Percentiles rank a stretch among this genome's conserved stretches.
Evolutionary conservation across 2,888 invertebrate genomes (phyloP).

Genomic region (Oasisia sp.): DNA sequence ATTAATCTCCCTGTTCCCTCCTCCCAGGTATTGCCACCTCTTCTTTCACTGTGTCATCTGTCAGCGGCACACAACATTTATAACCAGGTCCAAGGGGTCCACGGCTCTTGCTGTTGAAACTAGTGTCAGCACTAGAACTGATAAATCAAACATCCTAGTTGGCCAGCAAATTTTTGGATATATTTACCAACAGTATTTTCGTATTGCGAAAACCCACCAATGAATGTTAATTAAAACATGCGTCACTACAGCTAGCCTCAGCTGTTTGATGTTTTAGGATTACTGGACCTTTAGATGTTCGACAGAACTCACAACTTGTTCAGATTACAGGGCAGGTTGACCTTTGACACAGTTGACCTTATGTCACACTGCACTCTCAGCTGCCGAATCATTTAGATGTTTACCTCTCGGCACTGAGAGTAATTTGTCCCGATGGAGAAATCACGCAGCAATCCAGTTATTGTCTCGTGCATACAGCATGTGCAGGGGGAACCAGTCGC

Average conservation of each 20-base stretch:
- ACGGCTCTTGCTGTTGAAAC: background rate
- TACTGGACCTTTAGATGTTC: background rate
- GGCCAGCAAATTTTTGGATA: background rate
- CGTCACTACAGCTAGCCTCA: background rate
- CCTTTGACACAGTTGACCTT: background rate
- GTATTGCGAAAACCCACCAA: background rate
- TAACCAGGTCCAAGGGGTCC: background rate
- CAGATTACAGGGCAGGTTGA: background rate
- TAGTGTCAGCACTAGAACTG: background rate
- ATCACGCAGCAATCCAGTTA: background rate
- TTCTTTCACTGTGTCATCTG: background rate
- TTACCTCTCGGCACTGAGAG: background rate
- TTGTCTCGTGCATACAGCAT: background rate
- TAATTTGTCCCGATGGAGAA: slow-evolving; percentile 17
- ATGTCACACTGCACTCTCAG: background rate
- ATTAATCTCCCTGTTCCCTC: no score
- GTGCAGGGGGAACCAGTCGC: background rate
- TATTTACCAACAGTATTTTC: background rate
- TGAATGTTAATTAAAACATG: background rate
- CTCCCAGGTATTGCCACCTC: background rate
- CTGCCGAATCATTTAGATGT: background rate
- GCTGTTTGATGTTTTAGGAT: background rate
- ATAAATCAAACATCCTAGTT: background rate
- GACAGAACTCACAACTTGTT: background rate
- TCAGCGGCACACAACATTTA: background rate